Evolutionary conservation across 2,113 vertebrate species (phyloP), one percentile per base, ranked within the genome.

Genomic region (Pseudorhombus dupliciocellatus): DNA sequence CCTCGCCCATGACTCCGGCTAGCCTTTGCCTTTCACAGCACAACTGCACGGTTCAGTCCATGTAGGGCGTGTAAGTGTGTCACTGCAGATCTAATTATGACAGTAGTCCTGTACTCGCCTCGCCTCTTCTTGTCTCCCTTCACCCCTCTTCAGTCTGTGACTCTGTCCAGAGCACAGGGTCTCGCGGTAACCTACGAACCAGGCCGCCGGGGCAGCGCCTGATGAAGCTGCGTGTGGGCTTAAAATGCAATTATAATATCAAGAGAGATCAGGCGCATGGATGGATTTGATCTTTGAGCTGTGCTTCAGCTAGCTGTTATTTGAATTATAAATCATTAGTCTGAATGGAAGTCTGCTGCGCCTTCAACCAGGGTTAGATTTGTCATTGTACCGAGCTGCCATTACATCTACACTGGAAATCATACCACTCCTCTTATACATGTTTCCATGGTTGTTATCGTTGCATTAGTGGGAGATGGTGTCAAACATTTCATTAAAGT

Each of bases 61-160:
- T 79, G 8, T 67, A 73, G 78, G 80, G 62, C 60, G 51, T 66
- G 26, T 2, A 75, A 84, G 75, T 83, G 75, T 85, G 73, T 76
- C 77, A 78, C 61, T 1, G 64, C 73, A 73, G 75, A 76, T 81
- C 80, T 85, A 80, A 81, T 85, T 81, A 81, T 83, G 77, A 79
- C 72, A 56, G 68, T 63, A 46, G 44, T 63, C 66, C 31, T 67
- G 50, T 30, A 18, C 66, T 37, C 61, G 55, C 73, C 66, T 37
- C 61, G 55, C 73, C 74, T 74, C 59, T 59, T 59, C 61, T 34
- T n/a, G 30, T 51, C 72, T 70, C 37, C 37, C 34, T 61, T 66
- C 66, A 42, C 16, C 63, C 25, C 21, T 48, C 26, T 16, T 22
- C 18, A 3, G 56, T 42, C 44, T 22, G 46, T 44, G 66, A 77